Evolutionary conservation across 2,113 vertebrate species (phyloP), one percentile per base, ranked within the genome.

Genomic region (Seriola quinqueradiata): DNA sequence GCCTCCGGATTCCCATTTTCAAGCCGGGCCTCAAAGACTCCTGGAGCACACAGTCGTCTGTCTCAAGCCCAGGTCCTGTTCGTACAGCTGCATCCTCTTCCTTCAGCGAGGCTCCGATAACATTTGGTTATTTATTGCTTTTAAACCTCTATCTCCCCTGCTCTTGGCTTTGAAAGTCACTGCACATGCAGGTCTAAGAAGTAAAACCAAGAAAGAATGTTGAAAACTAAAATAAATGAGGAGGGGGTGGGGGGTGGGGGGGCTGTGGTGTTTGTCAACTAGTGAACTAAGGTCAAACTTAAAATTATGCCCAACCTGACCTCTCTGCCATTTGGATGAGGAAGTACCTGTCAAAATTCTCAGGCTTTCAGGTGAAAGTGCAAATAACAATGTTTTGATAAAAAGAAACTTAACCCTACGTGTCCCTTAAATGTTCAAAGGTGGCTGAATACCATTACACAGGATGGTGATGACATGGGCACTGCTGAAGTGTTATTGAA

Each of bases 51-150:
- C 84, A 84, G 92, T 90, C 77, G 89, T 19, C 93, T 72, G 92
- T 91, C 95, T 94, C 92, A 50, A 80, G 89, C 87, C 83, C 21
- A 63, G 90, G 92, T 89, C 92, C 89, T 95, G 93, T 94, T 91
- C 94, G 87, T 94, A 92, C 95, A 96, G 95, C 95, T 96, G 95
- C 94, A 94, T 95, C 95, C 95, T 95, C 89, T 96, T 96, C 95
- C 95, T 95, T 90, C 90, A 94, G 93, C 72, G 74, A 74, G 90
- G 86, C 92, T 91, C 95, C 93, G 95, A 96, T 95, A 96, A 95
- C 94, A 90, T 91, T 92, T 79, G 87, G 92, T 95, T 95, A 95
- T 96, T 96, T 96, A 96, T 95, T 95, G 94, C 95, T 94, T 91
- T 92, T 94, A 90, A 89, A 90, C 75, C 92, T 89, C 86, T 87